Conservation (phyloP, 1,140 invertebrate genomes). For the Plutomurus gul region DNA sequence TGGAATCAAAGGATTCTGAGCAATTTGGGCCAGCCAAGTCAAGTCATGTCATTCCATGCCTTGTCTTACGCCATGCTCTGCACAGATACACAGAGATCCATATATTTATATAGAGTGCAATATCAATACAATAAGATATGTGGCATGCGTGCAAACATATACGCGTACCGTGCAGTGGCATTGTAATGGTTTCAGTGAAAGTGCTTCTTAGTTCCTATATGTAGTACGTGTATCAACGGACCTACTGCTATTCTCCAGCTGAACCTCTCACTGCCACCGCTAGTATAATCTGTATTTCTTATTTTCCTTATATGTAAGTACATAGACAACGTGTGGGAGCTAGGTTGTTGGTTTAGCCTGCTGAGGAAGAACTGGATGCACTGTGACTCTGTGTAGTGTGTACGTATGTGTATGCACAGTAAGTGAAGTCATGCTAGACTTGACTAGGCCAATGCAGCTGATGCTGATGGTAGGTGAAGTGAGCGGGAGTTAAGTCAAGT, state of each 20-base stretch:
- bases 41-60: conserved; percentile 7
- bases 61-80: too few relatives aligned
- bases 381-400: too few relatives aligned
- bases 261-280: too few relatives aligned
- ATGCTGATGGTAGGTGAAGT: not conserved
- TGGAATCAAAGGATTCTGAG: conserved; percentile 15
- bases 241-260: too few relatives aligned
- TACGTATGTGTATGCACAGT: not conserved
- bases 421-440: not conserved
- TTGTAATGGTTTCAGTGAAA: too few relatives aligned
- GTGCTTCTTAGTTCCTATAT: too few relatives aligned
- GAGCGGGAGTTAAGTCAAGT: not conserved
- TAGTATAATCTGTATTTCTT: too few relatives aligned
- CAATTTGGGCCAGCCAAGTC: conserved; percentile 24
- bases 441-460: not conserved
- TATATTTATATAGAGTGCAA: not conserved
- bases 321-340: too few relatives aligned
- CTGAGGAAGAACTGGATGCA: too few relatives aligned
- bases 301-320: too few relatives aligned
- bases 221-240: too few relatives aligned
- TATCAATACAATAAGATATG: not conserved
- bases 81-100: not conserved
- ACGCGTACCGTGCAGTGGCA: not conserved
- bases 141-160: not conserved
- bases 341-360: too few relatives aligned